Percentiles rank a stretch among this genome's conserved stretches.
Evolutionary conservation across 2,888 invertebrate species (phyloP).

Genomic region (Eumerus sabulonum): DNA sequence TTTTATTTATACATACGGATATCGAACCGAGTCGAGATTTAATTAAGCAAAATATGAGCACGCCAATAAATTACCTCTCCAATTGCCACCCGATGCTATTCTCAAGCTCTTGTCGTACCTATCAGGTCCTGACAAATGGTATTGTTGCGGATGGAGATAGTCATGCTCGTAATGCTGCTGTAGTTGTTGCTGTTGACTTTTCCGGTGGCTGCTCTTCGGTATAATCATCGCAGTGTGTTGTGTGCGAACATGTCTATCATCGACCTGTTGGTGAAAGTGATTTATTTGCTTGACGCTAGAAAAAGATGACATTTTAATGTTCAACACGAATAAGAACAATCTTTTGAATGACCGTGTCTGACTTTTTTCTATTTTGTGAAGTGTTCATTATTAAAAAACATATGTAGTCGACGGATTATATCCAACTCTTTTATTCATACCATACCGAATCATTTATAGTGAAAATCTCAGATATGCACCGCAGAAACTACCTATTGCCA

Average conservation of each 20-base stretch:
- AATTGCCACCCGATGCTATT: conserved; percentile 62
- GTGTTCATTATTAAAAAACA: too few species aligned
- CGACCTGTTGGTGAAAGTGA: conserved; percentile 74
- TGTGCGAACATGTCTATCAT: conserved; percentile 77
- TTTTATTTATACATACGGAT: too few species aligned
- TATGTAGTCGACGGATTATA: too few species aligned
- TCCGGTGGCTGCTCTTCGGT: conserved; percentile 76
- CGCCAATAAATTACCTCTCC: conserved; percentile 64
- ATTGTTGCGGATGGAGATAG: conserved; percentile 74
- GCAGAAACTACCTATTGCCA: too few species aligned
- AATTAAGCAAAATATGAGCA: conserved; percentile 49
- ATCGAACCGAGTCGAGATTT: conserved; percentile 18
- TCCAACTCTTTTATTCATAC: too few species aligned
- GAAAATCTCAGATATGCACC: too few species aligned
- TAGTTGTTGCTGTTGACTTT: conserved; percentile 75
- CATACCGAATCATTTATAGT: too few species aligned
- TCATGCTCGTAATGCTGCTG: conserved; percentile 73
- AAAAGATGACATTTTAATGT: too few species aligned
- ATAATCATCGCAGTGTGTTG: conserved; percentile 77
- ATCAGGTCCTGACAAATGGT: conserved; percentile 74
- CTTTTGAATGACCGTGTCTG: too few species aligned
- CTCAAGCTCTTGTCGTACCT: conserved; percentile 77
- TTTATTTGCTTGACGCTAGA: conserved; percentile 4
- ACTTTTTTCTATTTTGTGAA: too few species aligned
- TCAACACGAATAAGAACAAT: too few species aligned